Evolutionary conservation across 2,113 vertebrate genomes (phyloP).

Genomic region (Perccottus glenii): DNA sequence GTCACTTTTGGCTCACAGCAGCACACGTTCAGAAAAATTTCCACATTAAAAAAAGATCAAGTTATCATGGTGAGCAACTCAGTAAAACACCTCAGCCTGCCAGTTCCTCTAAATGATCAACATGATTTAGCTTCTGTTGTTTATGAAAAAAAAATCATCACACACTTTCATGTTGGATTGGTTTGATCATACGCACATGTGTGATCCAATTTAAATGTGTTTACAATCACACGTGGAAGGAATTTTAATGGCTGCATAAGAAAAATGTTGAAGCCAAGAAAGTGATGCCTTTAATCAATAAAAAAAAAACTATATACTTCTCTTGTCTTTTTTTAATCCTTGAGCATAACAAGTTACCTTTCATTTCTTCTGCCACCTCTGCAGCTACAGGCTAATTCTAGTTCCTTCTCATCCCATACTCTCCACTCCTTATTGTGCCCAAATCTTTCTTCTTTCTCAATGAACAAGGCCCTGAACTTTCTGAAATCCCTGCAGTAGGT

Average conservation of each 20-base stretch:
- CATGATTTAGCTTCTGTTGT: slow-evolving; percentile 7
- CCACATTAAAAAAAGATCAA: slow-evolving; percentile 8
- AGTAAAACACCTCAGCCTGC: background rate
- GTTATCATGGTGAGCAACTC: slow-evolving; percentile 15
- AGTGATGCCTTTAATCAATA: slow-evolving; percentile 14
- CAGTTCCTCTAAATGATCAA: slow-evolving; percentile 16
- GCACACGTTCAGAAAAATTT: slow-evolving; percentile 10
- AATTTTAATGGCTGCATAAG: background rate
- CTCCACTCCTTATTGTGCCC: slow-evolving; percentile 23
- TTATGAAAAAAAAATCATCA: background rate
- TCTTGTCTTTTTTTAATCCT: slow-evolving; percentile 28
- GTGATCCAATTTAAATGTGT: background rate
- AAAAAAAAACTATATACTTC: slow-evolving; percentile 10
- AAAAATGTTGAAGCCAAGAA: background rate
- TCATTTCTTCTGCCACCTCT: slow-evolving; percentile 26
- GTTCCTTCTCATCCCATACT: slow-evolving; percentile 38
- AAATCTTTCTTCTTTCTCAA: slow-evolving; percentile 26
- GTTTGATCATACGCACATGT: slow-evolving; percentile 1
- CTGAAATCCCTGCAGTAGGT: slow-evolving; percentile 8
- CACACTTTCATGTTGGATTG: background rate
- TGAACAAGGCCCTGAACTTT: slow-evolving; percentile 20
- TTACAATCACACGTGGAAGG: background rate
- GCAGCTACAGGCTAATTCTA: slow-evolving; percentile 27
- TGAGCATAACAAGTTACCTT: slow-evolving; percentile 28
- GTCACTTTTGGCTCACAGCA: background rate